phyloP scores from a whole-genome alignment of 2,113 vertebrate genomes.

The Struthidea cinerea region DNA sequence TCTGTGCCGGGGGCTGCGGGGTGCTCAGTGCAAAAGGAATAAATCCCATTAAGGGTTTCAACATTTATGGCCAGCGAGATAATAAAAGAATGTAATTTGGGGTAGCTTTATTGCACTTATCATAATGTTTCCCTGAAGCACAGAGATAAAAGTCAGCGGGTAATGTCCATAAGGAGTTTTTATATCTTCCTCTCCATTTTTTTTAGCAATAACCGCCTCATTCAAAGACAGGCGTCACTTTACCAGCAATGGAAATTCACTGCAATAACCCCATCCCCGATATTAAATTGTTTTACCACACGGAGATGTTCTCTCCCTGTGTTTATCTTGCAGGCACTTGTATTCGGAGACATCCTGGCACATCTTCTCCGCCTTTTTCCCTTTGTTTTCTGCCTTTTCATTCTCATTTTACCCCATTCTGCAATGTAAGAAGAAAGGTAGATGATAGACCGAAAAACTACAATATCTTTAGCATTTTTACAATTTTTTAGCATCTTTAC shows the following conservation, averaged over 20 bases:
- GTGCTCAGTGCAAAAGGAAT: not conserved
- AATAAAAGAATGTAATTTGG: constrained; percentile 67
- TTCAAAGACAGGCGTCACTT: not conserved
- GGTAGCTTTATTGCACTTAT: constrained; percentile 61
- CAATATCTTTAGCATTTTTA: not conserved
- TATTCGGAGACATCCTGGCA: not conserved
- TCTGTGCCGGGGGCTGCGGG: not conserved
- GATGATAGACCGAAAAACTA: not conserved
- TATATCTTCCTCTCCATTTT: not conserved
- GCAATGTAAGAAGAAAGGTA: not conserved
- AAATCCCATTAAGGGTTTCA: constrained; percentile 42
- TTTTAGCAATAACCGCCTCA: not conserved
- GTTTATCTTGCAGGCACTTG: not conserved
- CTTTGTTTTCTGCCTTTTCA: not conserved
- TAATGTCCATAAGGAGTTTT: constrained; percentile 52
- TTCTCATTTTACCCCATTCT: not conserved
- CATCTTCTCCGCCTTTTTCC: not conserved
- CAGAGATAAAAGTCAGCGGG: constrained; percentile 57
- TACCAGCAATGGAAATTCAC: not conserved
- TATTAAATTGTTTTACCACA: not conserved
- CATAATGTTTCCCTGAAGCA: constrained; percentile 67
- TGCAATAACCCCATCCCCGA: not conserved
- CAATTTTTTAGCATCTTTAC: not conserved
- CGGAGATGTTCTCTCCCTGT: fast-evolving
- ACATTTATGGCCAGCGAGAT: constrained; percentile 56